Evolutionary conservation across 2,888 invertebrate species (phyloP), one percentile per base, ranked within the genome.

Genomic region (Notodonta ziczac): DNA sequence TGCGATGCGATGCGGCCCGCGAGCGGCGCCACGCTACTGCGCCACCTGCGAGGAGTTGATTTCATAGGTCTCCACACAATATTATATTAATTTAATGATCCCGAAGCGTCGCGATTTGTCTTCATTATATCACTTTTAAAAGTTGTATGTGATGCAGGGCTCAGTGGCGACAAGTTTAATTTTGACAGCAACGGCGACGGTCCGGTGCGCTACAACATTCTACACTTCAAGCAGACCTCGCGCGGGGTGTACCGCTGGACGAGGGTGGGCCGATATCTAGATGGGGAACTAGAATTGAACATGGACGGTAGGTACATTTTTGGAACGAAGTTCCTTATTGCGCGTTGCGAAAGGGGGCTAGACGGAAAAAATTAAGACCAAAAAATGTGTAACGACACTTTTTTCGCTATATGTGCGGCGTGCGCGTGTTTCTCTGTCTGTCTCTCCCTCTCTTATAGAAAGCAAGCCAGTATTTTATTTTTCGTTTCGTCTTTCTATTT

Each of bases 171-270:
- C 86, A 95, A 96, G 80, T 98, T 99, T 87, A 96, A 96, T 72
- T 99, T 99, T 87, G 97, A 98, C 85, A 94, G 90, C 59, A 96
- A 97, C 77, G 98, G 98, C 2, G 99, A 99, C 85, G 98, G 98
- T 0, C 98, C 98, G 0, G 98, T 98, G 10, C 95, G 98, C 52
- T 99, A 99, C 94, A 97, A 98, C 84, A 98, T 99, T 76, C 96
- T 98, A 71, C 98, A 99, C 89, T 99, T 98, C 94, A 97, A 98
- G 84, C 97, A 97, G 84, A 94, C 96, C 16, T 90, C 95, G 32
- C 94, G 93, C 1, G 97, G 96, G 12, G 95, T 95, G 70, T 98
- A 96, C 87, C 95, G 96, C 74, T 98, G 98, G 98, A 93, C 97
- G 56, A 95, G 95, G 66, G 98, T 98, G 13, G 98, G 98, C 48